A percentile compares a stretch with the other conserved stretches of the same genome.
These are phyloP conservation scores for Perithous albicinctus DNA, from an alignment of 2,888 invertebrate species.

Conservation along the genomic window DNA sequence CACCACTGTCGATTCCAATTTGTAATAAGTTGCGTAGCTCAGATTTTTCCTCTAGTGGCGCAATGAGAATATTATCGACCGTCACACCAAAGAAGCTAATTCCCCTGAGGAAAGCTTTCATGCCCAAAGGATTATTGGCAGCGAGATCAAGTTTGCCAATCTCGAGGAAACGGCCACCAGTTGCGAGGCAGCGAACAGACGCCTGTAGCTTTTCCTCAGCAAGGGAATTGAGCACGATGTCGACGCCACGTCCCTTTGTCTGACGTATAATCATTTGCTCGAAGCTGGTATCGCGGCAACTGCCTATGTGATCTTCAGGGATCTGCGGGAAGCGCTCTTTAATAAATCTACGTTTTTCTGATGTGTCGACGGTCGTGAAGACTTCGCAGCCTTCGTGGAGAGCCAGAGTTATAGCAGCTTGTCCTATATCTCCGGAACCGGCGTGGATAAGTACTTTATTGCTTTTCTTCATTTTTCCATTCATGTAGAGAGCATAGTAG, in stretches of 20 bases:
- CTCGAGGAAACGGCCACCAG: constrained; percentile 91
- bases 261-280: constrained; percentile 92
- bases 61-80: constrained; percentile 89
- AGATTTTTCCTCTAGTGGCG: constrained; percentile 85
- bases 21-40: constrained; percentile 86
- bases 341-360: constrained; percentile 87
- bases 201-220: constrained; percentile 95
- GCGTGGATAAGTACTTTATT: constrained; percentile 83
- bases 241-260: constrained; percentile 95
- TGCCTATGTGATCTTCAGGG: constrained; percentile 90
- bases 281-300: constrained; percentile 94
- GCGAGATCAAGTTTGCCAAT: constrained; percentile 94
- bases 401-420: constrained; percentile 88
- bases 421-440: constrained; percentile 88
- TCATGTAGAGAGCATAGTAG: constrained; percentile 87
- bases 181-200: constrained; percentile 87
- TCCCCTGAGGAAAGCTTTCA: constrained; percentile 90
- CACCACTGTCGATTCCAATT: constrained; percentile 88
- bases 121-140: constrained; percentile 87
- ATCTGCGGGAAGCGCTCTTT: constrained; percentile 86
- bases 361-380: constrained; percentile 87
- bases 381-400: constrained; percentile 87
- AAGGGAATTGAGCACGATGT: constrained; percentile 96
- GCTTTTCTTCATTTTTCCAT: constrained; percentile 86
- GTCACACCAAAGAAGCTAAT: constrained; percentile 92